phyloP scores from a whole-genome alignment of 2,797 vertebrate genomes.

The Pangasius djambal region DNA sequence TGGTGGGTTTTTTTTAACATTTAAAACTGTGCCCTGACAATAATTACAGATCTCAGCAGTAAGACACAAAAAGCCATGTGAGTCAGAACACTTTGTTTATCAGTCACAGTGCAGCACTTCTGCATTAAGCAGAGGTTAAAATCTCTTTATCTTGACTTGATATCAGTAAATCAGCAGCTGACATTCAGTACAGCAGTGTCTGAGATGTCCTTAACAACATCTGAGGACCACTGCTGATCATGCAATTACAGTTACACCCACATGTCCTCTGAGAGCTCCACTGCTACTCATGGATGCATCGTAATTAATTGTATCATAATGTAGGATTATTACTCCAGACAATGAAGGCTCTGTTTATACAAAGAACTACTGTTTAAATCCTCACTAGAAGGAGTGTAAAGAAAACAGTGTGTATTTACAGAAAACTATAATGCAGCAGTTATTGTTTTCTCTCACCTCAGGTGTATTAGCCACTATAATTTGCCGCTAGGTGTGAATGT shows the following conservation, averaged over 20 bases:
- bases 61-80: neutral
- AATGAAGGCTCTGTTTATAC: slow-evolving; percentile 16
- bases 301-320: slow-evolving; percentile 53
- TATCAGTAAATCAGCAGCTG: slow-evolving; percentile 29
- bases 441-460: neutral
- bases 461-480: slow-evolving; percentile 10
- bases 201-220: slow-evolving; percentile 36
- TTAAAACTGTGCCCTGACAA: neutral
- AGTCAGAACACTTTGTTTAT: neutral
- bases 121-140: slow-evolving; percentile 15
- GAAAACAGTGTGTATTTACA: slow-evolving; percentile 15
- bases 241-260: slow-evolving; percentile 47
- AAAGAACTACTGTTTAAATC: neutral
- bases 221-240: slow-evolving; percentile 41
- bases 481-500: neutral
- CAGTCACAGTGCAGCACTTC: neutral
- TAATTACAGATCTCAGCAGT: neutral
- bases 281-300: slow-evolving; percentile 36
- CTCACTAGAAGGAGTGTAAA: neutral
- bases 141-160: slow-evolving; percentile 16
- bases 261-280: slow-evolving; percentile 40
- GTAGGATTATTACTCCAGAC: slow-evolving; percentile 39
- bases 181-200: slow-evolving; percentile 12
- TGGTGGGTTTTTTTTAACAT: neutral
- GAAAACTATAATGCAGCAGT: slow-evolving; percentile 1